Evolutionary conservation across 2,113 vertebrate genomes (phyloP).

Genomic region (Irena cyanogastra): DNA sequence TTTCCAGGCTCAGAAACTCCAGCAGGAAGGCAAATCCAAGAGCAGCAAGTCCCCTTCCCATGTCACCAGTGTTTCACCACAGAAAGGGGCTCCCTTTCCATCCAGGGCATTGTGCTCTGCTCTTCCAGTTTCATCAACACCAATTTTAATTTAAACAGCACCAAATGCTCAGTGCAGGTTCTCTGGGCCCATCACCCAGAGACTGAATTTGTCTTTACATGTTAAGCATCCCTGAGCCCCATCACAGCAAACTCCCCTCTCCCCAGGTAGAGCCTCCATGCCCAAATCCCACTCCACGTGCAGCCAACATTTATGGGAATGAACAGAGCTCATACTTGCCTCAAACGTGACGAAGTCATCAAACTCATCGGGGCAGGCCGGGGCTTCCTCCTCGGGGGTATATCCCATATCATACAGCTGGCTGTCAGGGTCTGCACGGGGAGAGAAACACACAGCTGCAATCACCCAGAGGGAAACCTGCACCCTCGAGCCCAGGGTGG

Average conservation of each 20-base stretch:
- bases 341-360: slow-evolving; percentile 84
- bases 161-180: background rate
- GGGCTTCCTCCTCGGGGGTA: slow-evolving; percentile 78
- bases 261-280: background rate
- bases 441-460: background rate
- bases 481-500: accelerated
- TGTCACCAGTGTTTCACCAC: accelerated
- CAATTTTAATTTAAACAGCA: background rate
- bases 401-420: slow-evolving; percentile 79
- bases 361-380: slow-evolving; percentile 84
- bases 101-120: background rate
- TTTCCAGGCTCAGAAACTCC: background rate
- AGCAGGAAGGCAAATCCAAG: background rate
- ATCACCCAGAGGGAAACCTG: background rate
- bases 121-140: background rate
- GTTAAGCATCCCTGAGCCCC: background rate
- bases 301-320: accelerated
- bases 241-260: background rate
- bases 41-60: background rate
- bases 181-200: background rate
- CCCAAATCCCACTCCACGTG: accelerated
- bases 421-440: slow-evolving; percentile 78
- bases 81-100: background rate
- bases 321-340: slow-evolving; percentile 69
- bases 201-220: background rate